These are phyloP conservation scores for Rhynchophorus ferrugineus DNA, from an alignment of 1,140 invertebrate species.

Conservation along the genomic window DNA sequence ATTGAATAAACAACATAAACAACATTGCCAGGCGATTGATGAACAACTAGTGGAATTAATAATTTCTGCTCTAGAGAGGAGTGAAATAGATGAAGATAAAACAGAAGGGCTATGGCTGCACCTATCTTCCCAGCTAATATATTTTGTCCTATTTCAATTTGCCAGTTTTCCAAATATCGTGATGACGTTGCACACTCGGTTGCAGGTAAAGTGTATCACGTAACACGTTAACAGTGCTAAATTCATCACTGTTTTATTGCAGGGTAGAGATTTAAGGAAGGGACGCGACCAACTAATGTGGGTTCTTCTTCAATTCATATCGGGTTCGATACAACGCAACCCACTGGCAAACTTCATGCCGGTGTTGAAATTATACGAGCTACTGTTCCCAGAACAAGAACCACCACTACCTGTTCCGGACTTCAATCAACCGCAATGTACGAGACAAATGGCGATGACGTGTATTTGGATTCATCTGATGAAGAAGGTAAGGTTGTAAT, in stretches of 20 bases:
- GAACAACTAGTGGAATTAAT: conserved; percentile 90
- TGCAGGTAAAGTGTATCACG: conserved; percentile 26
- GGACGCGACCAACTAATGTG: conserved; percentile 95
- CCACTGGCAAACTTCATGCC: conserved; percentile 83
- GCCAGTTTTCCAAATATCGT: conserved; percentile 90
- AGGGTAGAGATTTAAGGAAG: conserved; percentile 48
- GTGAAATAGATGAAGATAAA: conserved; percentile 66
- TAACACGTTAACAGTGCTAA: not conserved
- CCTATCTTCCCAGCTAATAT: conserved; percentile 90
- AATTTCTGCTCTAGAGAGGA: conserved; percentile 85
- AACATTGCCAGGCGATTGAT: conserved; percentile 81
- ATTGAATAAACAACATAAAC: conserved; percentile 86
- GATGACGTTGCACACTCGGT: conserved; percentile 67
- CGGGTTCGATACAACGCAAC: conserved; percentile 92
- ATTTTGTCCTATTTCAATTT: conserved; percentile 92
- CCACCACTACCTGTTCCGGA: conserved; percentile 83
- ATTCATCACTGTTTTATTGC: conserved; percentile 2
- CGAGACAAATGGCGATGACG: conserved; percentile 86
- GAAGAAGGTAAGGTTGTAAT: conserved; percentile 56
- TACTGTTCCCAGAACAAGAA: conserved; percentile 88
- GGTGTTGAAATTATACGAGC: conserved; percentile 84
- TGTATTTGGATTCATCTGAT: conserved; percentile 95
- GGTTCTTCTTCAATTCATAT: conserved; percentile 94
- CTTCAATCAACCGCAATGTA: conserved; percentile 75
- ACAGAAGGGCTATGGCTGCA: conserved; percentile 87